A percentile compares a stretch with the other conserved stretches of the same genome.
These are phyloP conservation scores for Poecilia velifera DNA, from an alignment of 2,797 vertebrate species.

Conservation along the genomic window DNA sequence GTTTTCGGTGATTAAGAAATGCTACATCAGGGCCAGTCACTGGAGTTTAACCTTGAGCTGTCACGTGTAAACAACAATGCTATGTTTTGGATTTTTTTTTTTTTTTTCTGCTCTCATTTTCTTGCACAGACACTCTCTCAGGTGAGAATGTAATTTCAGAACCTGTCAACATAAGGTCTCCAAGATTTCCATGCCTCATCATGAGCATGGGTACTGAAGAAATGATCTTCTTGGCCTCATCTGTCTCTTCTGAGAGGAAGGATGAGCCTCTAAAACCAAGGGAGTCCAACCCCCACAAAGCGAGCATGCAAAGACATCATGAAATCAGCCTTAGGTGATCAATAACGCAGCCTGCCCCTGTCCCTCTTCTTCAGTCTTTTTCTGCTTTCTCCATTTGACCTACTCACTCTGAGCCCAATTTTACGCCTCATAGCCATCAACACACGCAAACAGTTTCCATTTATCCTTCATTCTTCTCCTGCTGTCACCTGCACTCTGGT, in stretches of 20 bases:
- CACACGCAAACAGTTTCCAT: conserved; percentile 49
- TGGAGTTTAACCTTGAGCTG: conserved; percentile 80
- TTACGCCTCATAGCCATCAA: conserved; percentile 47
- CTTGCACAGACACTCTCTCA: conserved; percentile 13
- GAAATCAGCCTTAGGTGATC: conserved; percentile 39
- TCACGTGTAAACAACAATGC: conserved; percentile 63
- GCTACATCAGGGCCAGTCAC: conserved; percentile 72
- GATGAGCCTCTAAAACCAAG: conserved; percentile 24
- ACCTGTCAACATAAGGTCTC: conserved; percentile 16
- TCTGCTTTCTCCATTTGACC: conserved; percentile 69
- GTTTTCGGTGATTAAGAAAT: conserved; percentile 72
- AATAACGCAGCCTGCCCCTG: conserved; percentile 51
- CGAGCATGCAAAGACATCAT: neutral
- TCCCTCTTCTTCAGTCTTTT: conserved; percentile 10
- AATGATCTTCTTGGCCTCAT: conserved; percentile 21
- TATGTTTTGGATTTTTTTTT: conserved; percentile 46
- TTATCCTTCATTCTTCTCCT: conserved; percentile 45
- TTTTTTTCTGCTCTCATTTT: conserved; percentile 21
- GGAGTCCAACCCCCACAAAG: conserved; percentile 14
- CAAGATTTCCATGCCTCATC: conserved; percentile 27
- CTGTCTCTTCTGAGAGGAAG: conserved; percentile 23
- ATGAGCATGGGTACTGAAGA: conserved; percentile 7
- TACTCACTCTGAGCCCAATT: conserved; percentile 53
- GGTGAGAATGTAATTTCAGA: conserved; percentile 28
- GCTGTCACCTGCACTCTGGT: conserved; percentile 74